Evolutionary conservation across 2,797 vertebrate species (phyloP).

Genomic region (Thripadectes ignobilis): DNA sequence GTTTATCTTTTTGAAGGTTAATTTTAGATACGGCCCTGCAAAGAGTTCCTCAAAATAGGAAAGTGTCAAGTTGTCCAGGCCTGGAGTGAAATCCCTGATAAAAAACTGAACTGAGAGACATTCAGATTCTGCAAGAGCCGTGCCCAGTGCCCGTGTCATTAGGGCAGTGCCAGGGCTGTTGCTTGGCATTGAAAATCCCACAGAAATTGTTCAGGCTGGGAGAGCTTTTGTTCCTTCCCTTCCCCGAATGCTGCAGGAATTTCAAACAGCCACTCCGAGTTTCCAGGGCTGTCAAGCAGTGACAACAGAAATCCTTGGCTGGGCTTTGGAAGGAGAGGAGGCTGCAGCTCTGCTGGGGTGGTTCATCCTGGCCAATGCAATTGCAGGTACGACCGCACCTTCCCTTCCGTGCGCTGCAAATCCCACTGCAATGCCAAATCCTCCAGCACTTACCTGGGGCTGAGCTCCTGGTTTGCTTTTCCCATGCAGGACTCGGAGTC

Average conservation of each 20-base stretch:
- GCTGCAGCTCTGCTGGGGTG: neutral
- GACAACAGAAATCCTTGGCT: neutral
- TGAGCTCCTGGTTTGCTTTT: constrained; percentile 43
- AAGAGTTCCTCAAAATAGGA: neutral
- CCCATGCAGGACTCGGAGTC: constrained; percentile 17
- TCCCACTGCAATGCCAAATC: neutral
- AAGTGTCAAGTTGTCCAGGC: neutral
- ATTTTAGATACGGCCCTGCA: neutral
- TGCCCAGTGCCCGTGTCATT: neutral
- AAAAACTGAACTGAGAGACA: neutral
- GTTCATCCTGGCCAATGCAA: neutral
- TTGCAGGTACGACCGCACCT: neutral
- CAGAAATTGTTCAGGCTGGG: neutral
- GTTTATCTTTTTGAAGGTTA: constrained; percentile 21
- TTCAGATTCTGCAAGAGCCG: neutral
- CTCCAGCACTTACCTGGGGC: neutral
- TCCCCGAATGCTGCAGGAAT: neutral
- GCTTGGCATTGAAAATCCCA: neutral
- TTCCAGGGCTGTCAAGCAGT: neutral
- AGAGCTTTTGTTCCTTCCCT: neutral
- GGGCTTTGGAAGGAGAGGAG: neutral
- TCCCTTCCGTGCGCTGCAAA: neutral
- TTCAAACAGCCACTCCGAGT: neutral
- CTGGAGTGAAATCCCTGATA: neutral
- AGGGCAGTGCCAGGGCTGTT: neutral